Evolutionary conservation across 2,797 vertebrate genomes (phyloP).

Genomic region (Carduelis carduelis): DNA sequence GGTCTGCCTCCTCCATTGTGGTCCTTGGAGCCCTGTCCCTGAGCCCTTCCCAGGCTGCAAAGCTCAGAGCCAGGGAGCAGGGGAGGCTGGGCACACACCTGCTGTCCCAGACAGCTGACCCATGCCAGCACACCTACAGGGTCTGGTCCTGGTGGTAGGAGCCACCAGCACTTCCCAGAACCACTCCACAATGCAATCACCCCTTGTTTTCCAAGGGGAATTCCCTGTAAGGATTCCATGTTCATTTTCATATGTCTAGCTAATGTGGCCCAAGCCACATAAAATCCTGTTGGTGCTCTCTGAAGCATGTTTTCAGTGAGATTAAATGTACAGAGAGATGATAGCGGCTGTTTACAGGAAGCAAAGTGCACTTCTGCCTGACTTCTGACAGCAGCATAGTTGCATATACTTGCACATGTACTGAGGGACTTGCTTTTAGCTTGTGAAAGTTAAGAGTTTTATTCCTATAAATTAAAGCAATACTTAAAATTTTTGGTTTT

Average conservation of each 20-base stretch:
- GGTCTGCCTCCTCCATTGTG: fast-evolving
- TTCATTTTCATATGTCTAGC: neutral
- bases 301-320: neutral
- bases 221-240: neutral
- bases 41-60: neutral
- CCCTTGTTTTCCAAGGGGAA: neutral
- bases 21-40: neutral
- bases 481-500: neutral
- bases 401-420: fast-evolving
- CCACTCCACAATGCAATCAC: neutral
- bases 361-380: neutral
- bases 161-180: neutral
- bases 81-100: fast-evolving
- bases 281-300: neutral
- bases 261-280: fast-evolving
- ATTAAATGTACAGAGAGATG: neutral
- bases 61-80: neutral
- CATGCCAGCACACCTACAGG: neutral
- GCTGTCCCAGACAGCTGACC: fast-evolving
- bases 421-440: neutral
- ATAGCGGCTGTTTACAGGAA: neutral
- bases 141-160: neutral
- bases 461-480: neutral
- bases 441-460: neutral
- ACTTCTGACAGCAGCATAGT: neutral